Base-by-base conservation (phyloP, 2,888 invertebrate species). In the Busseola fusca region DNA sequence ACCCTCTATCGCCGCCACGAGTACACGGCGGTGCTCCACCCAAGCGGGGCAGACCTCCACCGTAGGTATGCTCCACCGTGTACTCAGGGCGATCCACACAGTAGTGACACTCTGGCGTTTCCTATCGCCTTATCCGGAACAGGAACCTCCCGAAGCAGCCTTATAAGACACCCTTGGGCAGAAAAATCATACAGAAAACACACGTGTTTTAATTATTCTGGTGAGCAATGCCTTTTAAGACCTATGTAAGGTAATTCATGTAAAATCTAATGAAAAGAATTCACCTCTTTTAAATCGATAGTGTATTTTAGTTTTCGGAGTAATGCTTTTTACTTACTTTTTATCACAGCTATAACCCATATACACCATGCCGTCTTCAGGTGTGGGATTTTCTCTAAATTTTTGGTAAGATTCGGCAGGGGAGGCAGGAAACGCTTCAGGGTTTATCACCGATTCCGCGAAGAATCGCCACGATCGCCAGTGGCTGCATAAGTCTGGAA, bases 381-480 rank as follows among this genome's bases (percentile, higher is more conserved):
- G 95, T 1, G 89, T 87, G 5, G 92, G 90, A 76, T 96, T 95
- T n/a, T 92, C 94, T 82, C 95, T 96, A 83, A 97, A 97, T 74
- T 96, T 96, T n/a, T 91, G 87, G 90, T 96, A 97, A 37, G 93
- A 94, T 64, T 96, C 96, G 0, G 96, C 96, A 1, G 96, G 95
- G 0, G 96, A 96, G 0, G 96, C 94, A 3, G 96, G 95, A 78
- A 97, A 97, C 0, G 94, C 93, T 64, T 93, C 91, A 0, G 96
- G 95, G 77, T 90, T 96, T 84, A 82, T 89, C 57, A 96, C 96
- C 21, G 96, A 96, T 83, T 97, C 97, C 0, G 97, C 96, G 89
- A 96, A 97, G 87, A 96, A 97, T 79, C 95, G 91, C 97, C 97
- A 97, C 3, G 96, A 96, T 73, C 97, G 90, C 91, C 96, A 96